A percentile compares a stretch with the other conserved stretches of the same genome.
Conservation (phyloP, 1,140 invertebrate genomes). For the Drosophila ohnishii region DNA sequence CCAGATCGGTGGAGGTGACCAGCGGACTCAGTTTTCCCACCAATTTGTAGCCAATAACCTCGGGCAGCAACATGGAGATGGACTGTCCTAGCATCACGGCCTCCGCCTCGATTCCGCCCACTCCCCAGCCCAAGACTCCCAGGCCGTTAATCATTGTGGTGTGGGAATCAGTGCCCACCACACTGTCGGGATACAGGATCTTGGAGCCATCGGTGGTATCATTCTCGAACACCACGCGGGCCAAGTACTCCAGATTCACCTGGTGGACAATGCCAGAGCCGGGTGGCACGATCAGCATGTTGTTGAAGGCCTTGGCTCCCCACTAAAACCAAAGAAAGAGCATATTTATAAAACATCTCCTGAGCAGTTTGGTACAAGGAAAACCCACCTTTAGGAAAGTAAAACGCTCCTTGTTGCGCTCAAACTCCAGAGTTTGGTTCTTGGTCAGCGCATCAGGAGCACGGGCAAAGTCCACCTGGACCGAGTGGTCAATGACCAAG, state of each 20-base stretch:
- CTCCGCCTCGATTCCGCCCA: constrained; percentile 91
- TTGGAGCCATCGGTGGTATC: constrained; percentile 79
- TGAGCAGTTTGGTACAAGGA: too few relatives aligned
- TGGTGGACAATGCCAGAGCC: constrained; percentile 99
- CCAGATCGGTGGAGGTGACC: constrained; percentile 98
- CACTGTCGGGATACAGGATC: constrained; percentile 94
- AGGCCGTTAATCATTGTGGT: constrained; percentile 99
- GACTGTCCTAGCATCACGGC: constrained; percentile 97
- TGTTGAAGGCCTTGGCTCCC: constrained; percentile 97
- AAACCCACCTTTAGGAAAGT: constrained; percentile 90
- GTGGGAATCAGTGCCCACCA: constrained; percentile 99
- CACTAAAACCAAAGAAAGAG: constrained; percentile 86
- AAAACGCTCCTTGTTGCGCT: constrained; percentile 98
- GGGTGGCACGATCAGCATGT: constrained; percentile 98
- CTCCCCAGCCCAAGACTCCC: constrained; percentile 90
- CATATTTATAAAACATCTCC: not conserved
- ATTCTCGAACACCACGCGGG: constrained; percentile 95
- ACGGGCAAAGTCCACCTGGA: constrained; percentile 97
- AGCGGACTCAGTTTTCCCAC: constrained; percentile 91
- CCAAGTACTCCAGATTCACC: constrained; percentile 98
- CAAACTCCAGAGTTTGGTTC: constrained; percentile 98
- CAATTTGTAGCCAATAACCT: constrained; percentile 97
- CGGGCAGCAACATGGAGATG: constrained; percentile 97
- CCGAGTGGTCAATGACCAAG: constrained; percentile 98
- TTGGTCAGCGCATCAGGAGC: constrained; percentile 94